Conservation (phyloP, 2,113 vertebrate genomes). For the Neolamprologus fasciatus region DNA sequence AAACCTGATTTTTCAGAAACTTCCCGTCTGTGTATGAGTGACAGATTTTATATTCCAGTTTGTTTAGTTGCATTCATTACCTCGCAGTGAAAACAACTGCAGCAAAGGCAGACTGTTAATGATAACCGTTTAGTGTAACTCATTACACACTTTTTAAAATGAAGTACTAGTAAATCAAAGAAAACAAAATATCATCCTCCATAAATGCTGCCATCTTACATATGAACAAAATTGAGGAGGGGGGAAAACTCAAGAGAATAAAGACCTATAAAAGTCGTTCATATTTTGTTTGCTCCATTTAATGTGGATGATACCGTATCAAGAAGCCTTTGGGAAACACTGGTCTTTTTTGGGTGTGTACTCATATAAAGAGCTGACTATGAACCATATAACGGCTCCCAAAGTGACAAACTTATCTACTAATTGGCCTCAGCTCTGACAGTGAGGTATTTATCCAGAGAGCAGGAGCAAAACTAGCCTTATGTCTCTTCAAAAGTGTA, state of each 20-base stretch:
- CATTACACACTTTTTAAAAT: not conserved
- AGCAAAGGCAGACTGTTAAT: not conserved
- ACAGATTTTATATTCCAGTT: not conserved
- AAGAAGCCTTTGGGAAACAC: not conserved
- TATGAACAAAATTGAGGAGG: not conserved
- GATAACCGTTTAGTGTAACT: not conserved
- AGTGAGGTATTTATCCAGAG: not conserved
- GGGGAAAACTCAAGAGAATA: not conserved
- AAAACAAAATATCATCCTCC: not conserved
- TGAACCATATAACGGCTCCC: not conserved
- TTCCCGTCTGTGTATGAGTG: not conserved
- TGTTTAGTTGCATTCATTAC: not conserved
- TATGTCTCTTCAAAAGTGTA: not conserved
- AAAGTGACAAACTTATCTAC: not conserved
- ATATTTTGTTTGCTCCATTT: not conserved
- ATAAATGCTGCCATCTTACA: not conserved
- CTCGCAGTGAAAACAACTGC: not conserved
- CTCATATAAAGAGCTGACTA: constrained; percentile 9
- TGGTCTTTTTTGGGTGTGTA: not conserved
- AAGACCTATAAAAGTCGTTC: not conserved
- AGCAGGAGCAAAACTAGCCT: not conserved
- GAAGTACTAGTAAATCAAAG: not conserved
- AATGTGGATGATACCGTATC: not conserved
- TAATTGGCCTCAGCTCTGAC: constrained; percentile 25
- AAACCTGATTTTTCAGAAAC: not conserved